A percentile compares a stretch with the other conserved stretches of the same genome.
phyloP scores from a whole-genome alignment of 2,797 vertebrate species.

The Acanthurus lineatus region DNA sequence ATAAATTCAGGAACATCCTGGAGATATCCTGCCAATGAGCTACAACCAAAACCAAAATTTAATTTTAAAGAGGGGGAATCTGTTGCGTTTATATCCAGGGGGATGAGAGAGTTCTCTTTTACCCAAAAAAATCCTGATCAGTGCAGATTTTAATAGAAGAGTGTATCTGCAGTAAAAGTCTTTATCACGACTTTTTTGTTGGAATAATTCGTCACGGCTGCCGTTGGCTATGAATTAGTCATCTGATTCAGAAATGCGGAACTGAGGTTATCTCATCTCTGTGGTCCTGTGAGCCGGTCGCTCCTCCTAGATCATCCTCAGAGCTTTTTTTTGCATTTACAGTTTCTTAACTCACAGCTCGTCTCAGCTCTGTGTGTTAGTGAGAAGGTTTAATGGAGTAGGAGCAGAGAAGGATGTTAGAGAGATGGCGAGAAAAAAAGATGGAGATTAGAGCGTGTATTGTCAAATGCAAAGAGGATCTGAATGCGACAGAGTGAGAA shows the following conservation, averaged over 20 bases:
- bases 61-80: constrained; percentile 15
- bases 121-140: constrained; percentile 21
- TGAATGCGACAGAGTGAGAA: constrained; percentile 54
- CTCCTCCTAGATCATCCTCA: not conserved
- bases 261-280: constrained; percentile 24
- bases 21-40: constrained; percentile 17
- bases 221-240: constrained; percentile 35
- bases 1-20: constrained; percentile 12
- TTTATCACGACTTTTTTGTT: constrained; percentile 25
- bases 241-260: constrained; percentile 37
- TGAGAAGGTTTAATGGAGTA: not conserved
- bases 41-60: constrained; percentile 19
- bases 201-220: constrained; percentile 25
- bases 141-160: constrained; percentile 35
- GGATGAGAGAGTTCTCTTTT: constrained; percentile 4
- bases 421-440: constrained; percentile 1
- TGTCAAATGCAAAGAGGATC: constrained; percentile 52
- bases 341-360: not conserved
- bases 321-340: not conserved
- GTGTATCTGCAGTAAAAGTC: constrained; percentile 18
- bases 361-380: constrained; percentile 21
- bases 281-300: constrained; percentile 9
- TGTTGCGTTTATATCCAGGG: constrained; percentile 20
- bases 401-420: not conserved
- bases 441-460: constrained; percentile 37